These are phyloP conservation scores for Drosophila kanapiae DNA, from an alignment of 1,140 invertebrate species.

Conservation along the genomic window DNA sequence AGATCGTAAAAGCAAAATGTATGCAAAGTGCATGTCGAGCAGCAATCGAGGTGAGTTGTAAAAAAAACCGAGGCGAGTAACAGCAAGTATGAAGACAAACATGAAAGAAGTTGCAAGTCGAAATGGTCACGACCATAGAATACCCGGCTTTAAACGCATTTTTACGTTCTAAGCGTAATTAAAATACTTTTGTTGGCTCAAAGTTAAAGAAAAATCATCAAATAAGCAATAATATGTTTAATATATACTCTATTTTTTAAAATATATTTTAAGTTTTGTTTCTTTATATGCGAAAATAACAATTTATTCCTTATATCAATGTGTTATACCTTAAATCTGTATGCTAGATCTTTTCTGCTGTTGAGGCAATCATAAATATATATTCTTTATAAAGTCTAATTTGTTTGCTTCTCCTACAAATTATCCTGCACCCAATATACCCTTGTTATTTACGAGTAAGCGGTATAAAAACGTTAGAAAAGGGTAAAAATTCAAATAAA, in stretches of 20 bases:
- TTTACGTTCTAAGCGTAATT: too few species aligned
- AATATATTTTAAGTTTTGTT: too few species aligned
- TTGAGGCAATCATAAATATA: neutral
- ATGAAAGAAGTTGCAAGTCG: neutral
- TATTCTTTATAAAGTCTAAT: neutral
- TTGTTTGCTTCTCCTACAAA: too few species aligned
- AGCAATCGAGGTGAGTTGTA: slow-evolving; percentile 75
- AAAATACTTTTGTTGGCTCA: neutral
- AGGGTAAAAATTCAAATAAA: slow-evolving; percentile 73
- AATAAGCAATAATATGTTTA: neutral
- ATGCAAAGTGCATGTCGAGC: slow-evolving; percentile 81
- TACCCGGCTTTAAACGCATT: neutral
- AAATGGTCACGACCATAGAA: neutral
- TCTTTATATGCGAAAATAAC: too few species aligned
- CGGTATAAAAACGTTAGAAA: slow-evolving; percentile 12
- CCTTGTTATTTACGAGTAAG: neutral
- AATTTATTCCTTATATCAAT: neutral
- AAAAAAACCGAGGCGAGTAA: slow-evolving; percentile 53
- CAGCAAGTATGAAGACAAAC: slow-evolving; percentile 20
- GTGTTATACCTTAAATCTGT: neutral
- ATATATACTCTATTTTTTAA: too few species aligned
- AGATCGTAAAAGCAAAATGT: slow-evolving; percentile 80
- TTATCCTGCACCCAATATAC: neutral
- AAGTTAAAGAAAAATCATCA: neutral
- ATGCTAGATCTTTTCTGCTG: neutral